phyloP scores from a whole-genome alignment of 2,797 vertebrate species.

The Ibycter americanus region DNA sequence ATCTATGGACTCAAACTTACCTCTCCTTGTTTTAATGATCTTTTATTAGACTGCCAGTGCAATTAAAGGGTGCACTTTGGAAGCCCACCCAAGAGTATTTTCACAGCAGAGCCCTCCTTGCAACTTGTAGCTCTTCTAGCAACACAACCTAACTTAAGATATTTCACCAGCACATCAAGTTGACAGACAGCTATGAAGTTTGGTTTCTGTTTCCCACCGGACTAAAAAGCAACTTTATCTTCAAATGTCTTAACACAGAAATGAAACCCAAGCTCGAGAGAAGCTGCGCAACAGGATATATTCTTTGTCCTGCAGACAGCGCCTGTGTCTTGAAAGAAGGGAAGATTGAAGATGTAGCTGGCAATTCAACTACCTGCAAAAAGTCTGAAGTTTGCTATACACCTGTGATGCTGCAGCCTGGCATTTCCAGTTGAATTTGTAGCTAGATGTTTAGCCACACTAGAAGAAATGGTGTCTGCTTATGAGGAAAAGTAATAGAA shows the following conservation, averaged over 20 bases:
- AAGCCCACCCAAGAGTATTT: not conserved
- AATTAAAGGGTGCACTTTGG: not conserved
- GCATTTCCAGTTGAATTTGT: not conserved
- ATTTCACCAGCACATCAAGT: not conserved
- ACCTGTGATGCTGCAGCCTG: not conserved
- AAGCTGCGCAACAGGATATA: not conserved
- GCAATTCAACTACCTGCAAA: not conserved
- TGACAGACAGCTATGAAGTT: not conserved
- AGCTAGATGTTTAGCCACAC: not conserved
- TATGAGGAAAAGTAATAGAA: not conserved
- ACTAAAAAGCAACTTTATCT: not conserved
- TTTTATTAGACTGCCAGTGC: not conserved
- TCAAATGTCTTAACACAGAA: not conserved
- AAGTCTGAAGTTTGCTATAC: not conserved
- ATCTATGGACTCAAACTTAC: not conserved
- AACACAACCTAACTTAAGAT: not conserved
- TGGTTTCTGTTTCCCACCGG: fast-evolving
- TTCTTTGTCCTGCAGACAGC: not conserved
- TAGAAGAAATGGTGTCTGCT: not conserved
- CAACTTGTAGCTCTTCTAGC: not conserved
- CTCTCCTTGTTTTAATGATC: not conserved
- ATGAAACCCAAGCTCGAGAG: not conserved
- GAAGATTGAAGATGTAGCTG: not conserved
- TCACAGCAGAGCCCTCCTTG: not conserved
- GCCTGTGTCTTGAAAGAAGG: not conserved